Evolutionary conservation across 2,888 invertebrate genomes (phyloP).

Genomic region (Acleris literana): DNA sequence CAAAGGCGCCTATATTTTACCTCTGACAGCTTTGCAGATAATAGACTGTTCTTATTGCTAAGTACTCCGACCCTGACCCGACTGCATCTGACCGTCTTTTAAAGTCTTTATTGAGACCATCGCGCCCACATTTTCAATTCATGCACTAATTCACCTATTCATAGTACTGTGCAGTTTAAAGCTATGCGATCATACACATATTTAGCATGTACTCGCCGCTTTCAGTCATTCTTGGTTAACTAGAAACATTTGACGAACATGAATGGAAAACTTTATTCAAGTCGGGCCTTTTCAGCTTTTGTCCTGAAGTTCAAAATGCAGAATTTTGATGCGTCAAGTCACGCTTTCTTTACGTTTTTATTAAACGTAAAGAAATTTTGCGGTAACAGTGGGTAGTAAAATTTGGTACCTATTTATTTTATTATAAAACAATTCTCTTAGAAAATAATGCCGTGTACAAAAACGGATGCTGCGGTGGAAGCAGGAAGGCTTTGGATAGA

Average conservation of each 20-base stretch:
- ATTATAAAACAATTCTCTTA: no score
- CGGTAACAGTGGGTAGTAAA: no score
- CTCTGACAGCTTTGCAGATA: conserved; percentile 25
- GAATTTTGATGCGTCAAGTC: no score
- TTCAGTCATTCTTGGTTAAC: neutral
- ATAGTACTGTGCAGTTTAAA: conserved; percentile 8
- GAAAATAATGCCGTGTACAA: no score
- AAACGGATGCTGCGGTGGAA: neutral
- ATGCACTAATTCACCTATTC: conserved; percentile 11
- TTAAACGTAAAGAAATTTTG: no score
- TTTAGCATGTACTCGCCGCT: neutral
- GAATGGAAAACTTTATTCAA: no score
- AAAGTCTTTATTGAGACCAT: conserved; percentile 35
- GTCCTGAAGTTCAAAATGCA: no score
- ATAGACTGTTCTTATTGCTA: conserved; percentile 26
- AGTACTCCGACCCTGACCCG: conserved; percentile 40
- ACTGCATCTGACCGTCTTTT: conserved; percentile 23
- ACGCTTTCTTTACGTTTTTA: no score
- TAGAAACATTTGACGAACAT: no score
- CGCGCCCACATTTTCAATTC: conserved; percentile 40
- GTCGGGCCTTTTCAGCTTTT: no score
- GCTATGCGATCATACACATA: neutral
- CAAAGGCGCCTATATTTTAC: conserved; percentile 32
- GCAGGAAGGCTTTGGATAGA: conserved; percentile 10
- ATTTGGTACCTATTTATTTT: no score